These are phyloP conservation scores for Mellivora capensis DNA, from an alignment of 2,113 vertebrate genomes.

Conservation along the genomic window DNA sequence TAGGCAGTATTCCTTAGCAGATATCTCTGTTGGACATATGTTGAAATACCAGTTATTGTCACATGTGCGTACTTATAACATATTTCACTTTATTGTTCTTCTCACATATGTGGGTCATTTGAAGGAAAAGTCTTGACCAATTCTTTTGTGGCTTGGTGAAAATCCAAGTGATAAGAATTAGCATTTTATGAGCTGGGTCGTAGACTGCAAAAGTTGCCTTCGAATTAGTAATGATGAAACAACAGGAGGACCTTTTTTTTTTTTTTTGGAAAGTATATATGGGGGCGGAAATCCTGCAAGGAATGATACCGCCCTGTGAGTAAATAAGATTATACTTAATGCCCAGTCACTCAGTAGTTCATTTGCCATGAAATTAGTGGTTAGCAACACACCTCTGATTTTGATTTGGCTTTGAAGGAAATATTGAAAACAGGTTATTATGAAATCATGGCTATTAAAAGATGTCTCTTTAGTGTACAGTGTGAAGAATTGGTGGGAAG, in stretches of 20 bases:
- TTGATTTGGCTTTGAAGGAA: background rate
- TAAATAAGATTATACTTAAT: background rate
- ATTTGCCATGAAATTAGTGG: background rate
- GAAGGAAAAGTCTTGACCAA: background rate
- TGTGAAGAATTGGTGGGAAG: background rate
- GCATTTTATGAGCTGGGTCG: background rate
- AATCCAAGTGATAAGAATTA: background rate
- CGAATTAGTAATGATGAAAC: background rate
- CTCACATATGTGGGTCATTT: background rate
- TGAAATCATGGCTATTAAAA: background rate
- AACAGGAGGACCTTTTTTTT: background rate
- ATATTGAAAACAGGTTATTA: background rate
- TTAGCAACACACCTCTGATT: background rate
- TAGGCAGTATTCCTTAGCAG: background rate
- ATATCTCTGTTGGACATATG: no score
- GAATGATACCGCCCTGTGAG: background rate
- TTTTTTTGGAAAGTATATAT: background rate
- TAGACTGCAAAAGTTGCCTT: background rate
- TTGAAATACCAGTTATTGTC: background rate
- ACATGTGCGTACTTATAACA: background rate
- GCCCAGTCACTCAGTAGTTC: background rate
- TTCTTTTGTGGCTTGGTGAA: background rate
- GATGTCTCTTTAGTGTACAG: background rate
- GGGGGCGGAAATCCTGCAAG: background rate
- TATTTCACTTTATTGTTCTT: background rate